These are phyloP conservation scores for Melanerpes formicivorus DNA, from an alignment of 2,113 vertebrate species.

Conservation along the genomic window DNA sequence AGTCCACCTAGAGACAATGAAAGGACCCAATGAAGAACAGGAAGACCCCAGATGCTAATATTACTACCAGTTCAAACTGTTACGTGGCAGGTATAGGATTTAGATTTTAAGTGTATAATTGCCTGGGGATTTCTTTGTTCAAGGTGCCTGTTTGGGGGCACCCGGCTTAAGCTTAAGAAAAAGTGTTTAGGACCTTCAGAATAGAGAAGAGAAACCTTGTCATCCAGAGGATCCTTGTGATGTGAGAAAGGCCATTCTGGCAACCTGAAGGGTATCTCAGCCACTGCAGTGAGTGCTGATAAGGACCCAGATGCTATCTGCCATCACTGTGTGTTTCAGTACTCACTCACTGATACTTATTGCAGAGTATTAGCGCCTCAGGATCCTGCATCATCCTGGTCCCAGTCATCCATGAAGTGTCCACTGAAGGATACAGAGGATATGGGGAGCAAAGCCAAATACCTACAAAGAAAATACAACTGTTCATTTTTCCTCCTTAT, in stretches of 20 bases:
- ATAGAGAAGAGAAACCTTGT: not conserved
- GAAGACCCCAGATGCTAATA: not conserved
- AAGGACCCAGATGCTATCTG: not conserved
- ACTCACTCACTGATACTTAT: not conserved
- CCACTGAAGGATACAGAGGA: not conserved
- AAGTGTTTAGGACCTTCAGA: not conserved
- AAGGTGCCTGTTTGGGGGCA: not conserved
- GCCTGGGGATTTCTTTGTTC: not conserved
- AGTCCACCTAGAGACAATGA: not conserved
- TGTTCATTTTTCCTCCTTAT: not conserved
- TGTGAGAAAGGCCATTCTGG: not conserved
- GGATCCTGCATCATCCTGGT: not conserved
- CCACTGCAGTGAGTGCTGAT: not conserved
- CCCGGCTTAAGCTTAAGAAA: not conserved
- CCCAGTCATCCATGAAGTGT: too few species aligned
- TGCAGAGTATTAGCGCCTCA: not conserved
- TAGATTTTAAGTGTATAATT: not conserved
- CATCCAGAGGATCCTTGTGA: not conserved
- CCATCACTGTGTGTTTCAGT: not conserved
- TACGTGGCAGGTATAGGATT: not conserved
- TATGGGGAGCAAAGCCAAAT: not conserved
- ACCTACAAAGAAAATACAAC: not conserved
- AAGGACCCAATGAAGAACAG: not conserved
- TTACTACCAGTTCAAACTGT: not conserved
- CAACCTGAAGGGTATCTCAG: not conserved